Conservation (phyloP, 2,113 vertebrate species). For the Prunella fulvescens region DNA sequence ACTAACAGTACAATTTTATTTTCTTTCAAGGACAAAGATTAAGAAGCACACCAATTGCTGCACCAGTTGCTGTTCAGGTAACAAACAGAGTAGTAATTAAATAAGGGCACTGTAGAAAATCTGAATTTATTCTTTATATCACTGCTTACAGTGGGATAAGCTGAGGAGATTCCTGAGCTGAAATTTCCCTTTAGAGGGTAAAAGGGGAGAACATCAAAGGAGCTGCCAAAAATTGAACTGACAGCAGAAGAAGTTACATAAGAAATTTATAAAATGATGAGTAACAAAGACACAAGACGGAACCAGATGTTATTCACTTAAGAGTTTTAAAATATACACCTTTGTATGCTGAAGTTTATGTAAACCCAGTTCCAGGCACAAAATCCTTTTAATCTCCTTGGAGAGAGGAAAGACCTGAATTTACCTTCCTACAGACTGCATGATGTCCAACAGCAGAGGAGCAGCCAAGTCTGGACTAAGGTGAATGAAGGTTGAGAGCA, state of each 20-base stretch:
- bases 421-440: slow-evolving; percentile 99
- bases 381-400: background rate
- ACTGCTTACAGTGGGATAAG: background rate
- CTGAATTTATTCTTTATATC: background rate
- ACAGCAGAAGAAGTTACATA: background rate
- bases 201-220: background rate
- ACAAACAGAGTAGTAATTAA: background rate
- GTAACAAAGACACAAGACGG: background rate
- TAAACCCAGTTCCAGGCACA: background rate
- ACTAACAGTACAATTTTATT: background rate
- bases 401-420: background rate
- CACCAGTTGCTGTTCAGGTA: background rate
- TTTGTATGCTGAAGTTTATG: background rate
- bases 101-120: background rate
- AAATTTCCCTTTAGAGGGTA: background rate
- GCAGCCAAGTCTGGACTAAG: slow-evolving; percentile 95
- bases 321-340: background rate
- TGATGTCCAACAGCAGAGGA: slow-evolving; percentile 92
- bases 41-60: background rate
- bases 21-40: background rate
- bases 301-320: background rate
- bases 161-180: background rate
- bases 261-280: background rate
- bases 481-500: slow-evolving; percentile 96
- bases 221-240: background rate